Conservation (phyloP, 2,113 vertebrate species). For the Danionella cerebrum region DNA sequence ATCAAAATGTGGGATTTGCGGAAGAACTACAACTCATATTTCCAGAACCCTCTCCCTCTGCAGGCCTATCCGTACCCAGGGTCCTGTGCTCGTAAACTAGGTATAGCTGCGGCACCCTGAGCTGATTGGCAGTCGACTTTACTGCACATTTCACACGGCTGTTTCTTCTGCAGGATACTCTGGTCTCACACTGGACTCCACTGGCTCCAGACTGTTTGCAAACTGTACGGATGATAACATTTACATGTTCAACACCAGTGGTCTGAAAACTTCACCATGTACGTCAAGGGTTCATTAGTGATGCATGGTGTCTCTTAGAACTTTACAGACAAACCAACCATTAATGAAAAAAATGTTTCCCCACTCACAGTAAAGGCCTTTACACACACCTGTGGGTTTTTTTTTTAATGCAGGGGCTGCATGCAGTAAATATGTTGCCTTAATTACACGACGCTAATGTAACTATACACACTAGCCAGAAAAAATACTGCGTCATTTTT, state of each 20-base stretch:
- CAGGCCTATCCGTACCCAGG: slow-evolving; percentile 83
- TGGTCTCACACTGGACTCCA: slow-evolving; percentile 84
- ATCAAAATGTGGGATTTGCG: slow-evolving; percentile 95
- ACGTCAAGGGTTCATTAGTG: slow-evolving; percentile 33
- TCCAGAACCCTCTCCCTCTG: slow-evolving; percentile 74
- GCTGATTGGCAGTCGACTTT: too few relatives aligned
- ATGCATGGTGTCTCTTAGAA: too few relatives aligned
- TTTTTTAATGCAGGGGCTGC: too few relatives aligned
- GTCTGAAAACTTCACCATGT: slow-evolving; percentile 80
- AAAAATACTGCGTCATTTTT: too few relatives aligned
- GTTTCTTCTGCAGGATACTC: slow-evolving; percentile 79
- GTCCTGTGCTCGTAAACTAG: slow-evolving; percentile 80
- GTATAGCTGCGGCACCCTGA: too few relatives aligned
- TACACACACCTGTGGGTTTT: too few relatives aligned
- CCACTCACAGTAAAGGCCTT: too few relatives aligned
- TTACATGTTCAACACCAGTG: slow-evolving; percentile 87
- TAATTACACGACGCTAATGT: too few relatives aligned
- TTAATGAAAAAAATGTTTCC: too few relatives aligned
- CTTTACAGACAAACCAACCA: too few relatives aligned
- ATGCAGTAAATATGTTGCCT: too few relatives aligned
- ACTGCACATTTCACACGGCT: not conserved
- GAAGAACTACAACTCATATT: slow-evolving; percentile 77
- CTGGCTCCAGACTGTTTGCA: slow-evolving; percentile 77
- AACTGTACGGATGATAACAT: slow-evolving; percentile 94
- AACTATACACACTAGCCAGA: too few relatives aligned